Evolutionary conservation across 2,113 vertebrate species (phyloP).

Genomic region (Apistogramma diplotaenia): DNA sequence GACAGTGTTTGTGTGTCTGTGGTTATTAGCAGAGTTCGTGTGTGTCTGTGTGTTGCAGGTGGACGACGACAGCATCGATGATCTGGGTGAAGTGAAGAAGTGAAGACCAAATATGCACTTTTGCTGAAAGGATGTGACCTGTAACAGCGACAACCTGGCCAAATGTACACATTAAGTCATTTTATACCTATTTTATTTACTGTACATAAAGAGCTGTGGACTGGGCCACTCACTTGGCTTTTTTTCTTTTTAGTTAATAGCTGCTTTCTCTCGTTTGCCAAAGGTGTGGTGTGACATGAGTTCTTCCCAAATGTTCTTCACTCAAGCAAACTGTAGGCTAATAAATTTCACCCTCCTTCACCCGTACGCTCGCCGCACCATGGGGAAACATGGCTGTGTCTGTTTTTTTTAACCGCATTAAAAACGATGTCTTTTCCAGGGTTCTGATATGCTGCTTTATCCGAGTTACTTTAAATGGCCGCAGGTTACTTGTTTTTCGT

Average conservation of each 20-base stretch:
- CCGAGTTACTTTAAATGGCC: not conserved
- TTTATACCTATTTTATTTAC: conserved; percentile 85
- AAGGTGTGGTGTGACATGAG: conserved; percentile 83
- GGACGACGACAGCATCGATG: conserved; percentile 98
- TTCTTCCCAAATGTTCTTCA: conserved; percentile 81
- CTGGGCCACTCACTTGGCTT: conserved; percentile 79
- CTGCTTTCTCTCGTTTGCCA: conserved; percentile 90
- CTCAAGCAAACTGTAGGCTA: conserved; percentile 84
- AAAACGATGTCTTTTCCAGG: not conserved
- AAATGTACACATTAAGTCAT: conserved; percentile 83
- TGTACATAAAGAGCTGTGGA: conserved; percentile 84
- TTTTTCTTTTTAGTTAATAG: conserved; percentile 79
- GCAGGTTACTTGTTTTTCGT: conserved; percentile 59
- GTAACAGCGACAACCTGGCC: conserved; percentile 82
- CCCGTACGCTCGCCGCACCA: conserved; percentile 26
- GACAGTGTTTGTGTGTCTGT: not conserved
- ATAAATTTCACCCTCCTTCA: conserved; percentile 86
- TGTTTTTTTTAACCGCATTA: not conserved
- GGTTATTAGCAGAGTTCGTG: not conserved
- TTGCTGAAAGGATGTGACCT: conserved; percentile 81
- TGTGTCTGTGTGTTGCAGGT: conserved; percentile 76
- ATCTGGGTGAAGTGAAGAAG: conserved; percentile 99
- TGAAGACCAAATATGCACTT: conserved; percentile 85
- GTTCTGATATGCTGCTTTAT: not conserved
- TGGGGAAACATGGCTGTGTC: not conserved